Percentiles rank a stretch among this genome's conserved stretches.
phyloP scores from a whole-genome alignment of 1,140 invertebrate genomes.

The Hyles vespertilio region DNA sequence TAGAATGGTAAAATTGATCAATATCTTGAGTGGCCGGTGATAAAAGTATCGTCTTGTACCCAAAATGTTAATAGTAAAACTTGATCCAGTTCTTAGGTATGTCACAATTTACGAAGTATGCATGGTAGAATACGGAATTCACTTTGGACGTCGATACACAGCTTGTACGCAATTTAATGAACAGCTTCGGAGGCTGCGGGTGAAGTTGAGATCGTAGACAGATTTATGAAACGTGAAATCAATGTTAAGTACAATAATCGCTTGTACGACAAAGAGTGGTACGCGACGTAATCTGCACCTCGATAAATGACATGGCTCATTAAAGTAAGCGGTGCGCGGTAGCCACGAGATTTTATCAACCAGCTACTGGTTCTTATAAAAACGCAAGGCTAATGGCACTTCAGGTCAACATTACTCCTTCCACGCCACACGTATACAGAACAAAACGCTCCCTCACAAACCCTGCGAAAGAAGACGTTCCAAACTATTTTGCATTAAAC shows the following conservation, averaged over 20 bases:
- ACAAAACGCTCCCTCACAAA: too few relatives aligned
- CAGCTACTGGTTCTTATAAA: constrained; percentile 54
- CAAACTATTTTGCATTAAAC: constrained; percentile 8
- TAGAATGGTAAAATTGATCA: not conserved
- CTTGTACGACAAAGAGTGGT: not conserved
- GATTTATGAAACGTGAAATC: not conserved
- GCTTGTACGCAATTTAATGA: too few relatives aligned
- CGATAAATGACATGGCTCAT: constrained; percentile 56
- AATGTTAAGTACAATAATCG: not conserved
- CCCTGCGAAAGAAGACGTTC: not conserved
- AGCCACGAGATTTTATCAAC: constrained; percentile 56
- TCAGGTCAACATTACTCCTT: constrained; percentile 34
- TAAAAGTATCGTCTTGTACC: constrained; percentile 5
- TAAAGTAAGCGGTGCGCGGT: constrained; percentile 59
- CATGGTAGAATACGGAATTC: not conserved
- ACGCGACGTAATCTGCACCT: constrained; percentile 11
- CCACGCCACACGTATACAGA: constrained; percentile 21
- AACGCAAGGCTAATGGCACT: constrained; percentile 52
- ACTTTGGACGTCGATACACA: too few relatives aligned
- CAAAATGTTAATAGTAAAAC: constrained; percentile 8
- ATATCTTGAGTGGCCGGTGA: constrained; percentile 4
- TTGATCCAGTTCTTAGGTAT: constrained; percentile 9
- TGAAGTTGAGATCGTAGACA: not conserved
- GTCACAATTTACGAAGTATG: not conserved
- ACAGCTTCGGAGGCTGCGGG: not conserved